Evolutionary conservation across 2,113 vertebrate species (phyloP).

Genomic region (Corythoichthys intestinalis): DNA sequence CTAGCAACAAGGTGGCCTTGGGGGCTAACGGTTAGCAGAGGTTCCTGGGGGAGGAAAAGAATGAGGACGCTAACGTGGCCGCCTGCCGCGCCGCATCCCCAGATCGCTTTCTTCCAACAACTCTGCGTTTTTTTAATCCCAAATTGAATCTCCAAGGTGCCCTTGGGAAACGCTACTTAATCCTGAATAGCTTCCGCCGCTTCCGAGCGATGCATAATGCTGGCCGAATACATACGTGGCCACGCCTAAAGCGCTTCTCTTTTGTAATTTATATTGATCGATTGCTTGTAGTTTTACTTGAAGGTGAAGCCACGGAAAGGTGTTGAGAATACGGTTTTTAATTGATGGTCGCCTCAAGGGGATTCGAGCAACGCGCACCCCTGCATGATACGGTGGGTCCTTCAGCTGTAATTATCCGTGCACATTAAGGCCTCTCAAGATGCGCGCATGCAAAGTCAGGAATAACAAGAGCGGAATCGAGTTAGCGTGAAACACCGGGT

Average conservation of each 20-base stretch:
- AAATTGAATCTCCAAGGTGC: slow-evolving; percentile 73
- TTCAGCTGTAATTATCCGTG: slow-evolving; percentile 49
- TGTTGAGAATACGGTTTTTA: slow-evolving; percentile 40
- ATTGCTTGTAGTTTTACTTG: slow-evolving; percentile 51
- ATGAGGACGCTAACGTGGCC: slow-evolving; percentile 1
- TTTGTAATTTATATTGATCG: slow-evolving; percentile 55
- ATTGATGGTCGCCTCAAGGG: slow-evolving; percentile 57
- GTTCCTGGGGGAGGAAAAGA: background rate
- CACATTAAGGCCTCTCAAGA: slow-evolving; percentile 39
- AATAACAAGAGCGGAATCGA: slow-evolving; percentile 43
- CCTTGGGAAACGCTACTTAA: slow-evolving; percentile 67
- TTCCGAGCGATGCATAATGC: slow-evolving; percentile 41
- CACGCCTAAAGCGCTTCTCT: slow-evolving; percentile 30
- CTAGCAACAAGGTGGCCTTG: slow-evolving; percentile 50
- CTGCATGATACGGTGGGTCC: slow-evolving; percentile 25
- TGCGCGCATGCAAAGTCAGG: slow-evolving; percentile 32
- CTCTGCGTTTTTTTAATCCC: slow-evolving; percentile 59
- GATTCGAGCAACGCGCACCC: slow-evolving; percentile 49
- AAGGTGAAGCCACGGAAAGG: slow-evolving; percentile 52
- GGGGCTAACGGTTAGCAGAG: slow-evolving; percentile 47
- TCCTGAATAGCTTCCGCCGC: slow-evolving; percentile 57
- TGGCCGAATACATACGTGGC: slow-evolving; percentile 42
- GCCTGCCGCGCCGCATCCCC: slow-evolving; percentile 44
- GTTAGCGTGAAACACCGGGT: slow-evolving; percentile 33
- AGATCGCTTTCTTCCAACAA: slow-evolving; percentile 50